These are phyloP conservation scores for Hylaea fasciaria DNA, from an alignment of 2,888 invertebrate species.

Conservation along the genomic window DNA sequence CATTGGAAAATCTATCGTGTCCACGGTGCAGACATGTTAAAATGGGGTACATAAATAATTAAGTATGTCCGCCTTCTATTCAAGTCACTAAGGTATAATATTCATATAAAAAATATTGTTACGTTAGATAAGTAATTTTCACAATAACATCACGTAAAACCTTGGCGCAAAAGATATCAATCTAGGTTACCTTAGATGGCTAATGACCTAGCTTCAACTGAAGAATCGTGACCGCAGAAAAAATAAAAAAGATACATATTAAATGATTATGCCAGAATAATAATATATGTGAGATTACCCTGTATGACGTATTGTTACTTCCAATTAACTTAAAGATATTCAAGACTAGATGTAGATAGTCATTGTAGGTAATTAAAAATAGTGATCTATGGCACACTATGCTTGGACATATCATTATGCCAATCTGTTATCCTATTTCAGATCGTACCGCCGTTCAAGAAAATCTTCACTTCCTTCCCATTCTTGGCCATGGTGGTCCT, in stretches of 20 bases:
- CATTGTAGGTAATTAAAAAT: too few species aligned
- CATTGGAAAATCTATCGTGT: too few species aligned
- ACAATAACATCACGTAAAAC: slow-evolving; percentile 26
- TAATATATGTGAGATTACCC: background rate
- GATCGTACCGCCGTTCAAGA: slow-evolving; percentile 87
- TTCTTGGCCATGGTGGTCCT: slow-evolving; percentile 88
- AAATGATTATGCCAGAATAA: slow-evolving; percentile 1
- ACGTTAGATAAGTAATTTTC: slow-evolving; percentile 9
- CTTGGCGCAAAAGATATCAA: slow-evolving; percentile 25
- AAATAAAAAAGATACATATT: slow-evolving; percentile 18
- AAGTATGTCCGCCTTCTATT: too few species aligned
- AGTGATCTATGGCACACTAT: too few species aligned
- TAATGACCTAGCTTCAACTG: slow-evolving; percentile 30
- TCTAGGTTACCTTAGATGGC: slow-evolving; percentile 27
- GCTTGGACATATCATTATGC: background rate
- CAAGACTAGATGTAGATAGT: too few species aligned
- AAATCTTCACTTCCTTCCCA: slow-evolving; percentile 87
- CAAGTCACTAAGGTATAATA: background rate
- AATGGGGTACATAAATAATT: too few species aligned
- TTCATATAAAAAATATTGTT: background rate
- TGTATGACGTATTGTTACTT: slow-evolving; percentile 2
- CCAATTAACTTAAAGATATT: too few species aligned
- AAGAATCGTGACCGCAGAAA: slow-evolving; percentile 34
- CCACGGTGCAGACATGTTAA: too few species aligned
- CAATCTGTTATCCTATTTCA: slow-evolving; percentile 54